A percentile compares a stretch with the other conserved stretches of the same genome.
Conservation (phyloP, 2,888 invertebrate genomes). For the Tanaodytes sp. region DNA sequence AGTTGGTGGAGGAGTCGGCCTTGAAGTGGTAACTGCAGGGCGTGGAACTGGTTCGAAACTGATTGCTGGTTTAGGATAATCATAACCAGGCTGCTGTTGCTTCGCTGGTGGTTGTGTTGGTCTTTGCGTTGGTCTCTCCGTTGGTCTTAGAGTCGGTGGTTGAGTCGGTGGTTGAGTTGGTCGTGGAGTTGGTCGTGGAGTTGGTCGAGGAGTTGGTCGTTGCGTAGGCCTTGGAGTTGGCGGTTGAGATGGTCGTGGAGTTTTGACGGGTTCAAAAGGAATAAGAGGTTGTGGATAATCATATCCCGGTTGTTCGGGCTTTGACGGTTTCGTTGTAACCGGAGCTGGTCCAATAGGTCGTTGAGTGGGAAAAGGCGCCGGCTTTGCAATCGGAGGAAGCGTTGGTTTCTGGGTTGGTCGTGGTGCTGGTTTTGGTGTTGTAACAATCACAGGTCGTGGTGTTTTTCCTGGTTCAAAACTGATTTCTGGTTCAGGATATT, state of each 20-base stretch:
- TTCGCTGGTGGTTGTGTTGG: neutral
- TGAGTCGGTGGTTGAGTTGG: constrained; percentile 18
- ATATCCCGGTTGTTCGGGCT: constrained; percentile 20
- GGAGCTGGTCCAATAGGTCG: constrained; percentile 8
- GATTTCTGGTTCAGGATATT: constrained; percentile 10
- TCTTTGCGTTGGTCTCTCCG: neutral
- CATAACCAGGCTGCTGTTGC: neutral
- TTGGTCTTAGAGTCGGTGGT: constrained; percentile 7
- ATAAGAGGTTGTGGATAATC: constrained; percentile 27
- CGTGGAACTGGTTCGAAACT: neutral
- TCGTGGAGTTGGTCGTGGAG: constrained; percentile 16
- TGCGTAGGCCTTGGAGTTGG: neutral
- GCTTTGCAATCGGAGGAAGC: neutral
- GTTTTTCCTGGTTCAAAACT: constrained; percentile 5
- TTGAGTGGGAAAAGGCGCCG: constrained; percentile 7
- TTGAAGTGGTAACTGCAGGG: neutral
- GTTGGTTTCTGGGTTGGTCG: constrained; percentile 12
- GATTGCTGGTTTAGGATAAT: constrained; percentile 1
- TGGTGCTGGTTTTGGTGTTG: constrained; percentile 11
- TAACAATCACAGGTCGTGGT: neutral
- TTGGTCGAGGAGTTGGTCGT: constrained; percentile 33
- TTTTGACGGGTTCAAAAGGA: constrained; percentile 21
- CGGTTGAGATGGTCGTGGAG: constrained; percentile 17
- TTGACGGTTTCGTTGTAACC: constrained; percentile 1
- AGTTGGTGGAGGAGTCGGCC: constrained; percentile 15